Percentiles rank a stretch among this genome's conserved stretches.
Evolutionary conservation across 2,888 invertebrate species (phyloP).

Genomic region (Marasmarcha lunaedactyla): DNA sequence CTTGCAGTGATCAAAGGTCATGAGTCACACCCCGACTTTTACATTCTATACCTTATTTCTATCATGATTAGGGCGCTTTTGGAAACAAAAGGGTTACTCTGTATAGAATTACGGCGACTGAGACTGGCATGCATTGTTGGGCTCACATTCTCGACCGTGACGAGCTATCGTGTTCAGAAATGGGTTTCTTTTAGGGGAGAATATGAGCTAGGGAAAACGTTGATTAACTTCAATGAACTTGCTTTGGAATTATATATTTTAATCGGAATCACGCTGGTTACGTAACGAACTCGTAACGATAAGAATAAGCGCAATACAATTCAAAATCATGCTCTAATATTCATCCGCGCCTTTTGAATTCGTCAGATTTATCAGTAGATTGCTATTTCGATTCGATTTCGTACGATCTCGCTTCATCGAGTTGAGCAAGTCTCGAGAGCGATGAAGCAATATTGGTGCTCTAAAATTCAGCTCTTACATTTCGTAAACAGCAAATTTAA

Average conservation of each 20-base stretch:
- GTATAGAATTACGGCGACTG: conserved; percentile 1
- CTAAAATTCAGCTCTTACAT: conserved; percentile 63
- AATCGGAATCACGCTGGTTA: too few relatives aligned
- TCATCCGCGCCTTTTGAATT: too few relatives aligned
- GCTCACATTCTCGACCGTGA: conserved; percentile 15
- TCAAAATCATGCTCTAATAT: too few relatives aligned
- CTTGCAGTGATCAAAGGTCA: neutral
- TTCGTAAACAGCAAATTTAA: conserved; percentile 66
- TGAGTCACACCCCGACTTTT: neutral
- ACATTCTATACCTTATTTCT: neutral
- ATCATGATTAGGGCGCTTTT: neutral
- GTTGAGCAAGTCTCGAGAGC: conserved; percentile 1
- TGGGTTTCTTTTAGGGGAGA: conserved; percentile 11
- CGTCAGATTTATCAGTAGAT: neutral
- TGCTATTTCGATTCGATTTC: conserved; percentile 25
- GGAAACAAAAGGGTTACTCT: neutral
- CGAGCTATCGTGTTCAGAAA: conserved; percentile 7
- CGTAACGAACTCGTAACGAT: too few relatives aligned
- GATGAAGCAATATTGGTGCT: conserved; percentile 19
- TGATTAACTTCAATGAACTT: too few relatives aligned
- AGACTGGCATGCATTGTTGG: conserved; percentile 10
- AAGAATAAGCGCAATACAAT: too few relatives aligned
- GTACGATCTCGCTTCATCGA: conserved; percentile 40
- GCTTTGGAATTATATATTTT: too few relatives aligned
- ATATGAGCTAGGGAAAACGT: too few relatives aligned